phyloP scores from a whole-genome alignment of 2,888 invertebrate genomes.

The Phania funesta region DNA sequence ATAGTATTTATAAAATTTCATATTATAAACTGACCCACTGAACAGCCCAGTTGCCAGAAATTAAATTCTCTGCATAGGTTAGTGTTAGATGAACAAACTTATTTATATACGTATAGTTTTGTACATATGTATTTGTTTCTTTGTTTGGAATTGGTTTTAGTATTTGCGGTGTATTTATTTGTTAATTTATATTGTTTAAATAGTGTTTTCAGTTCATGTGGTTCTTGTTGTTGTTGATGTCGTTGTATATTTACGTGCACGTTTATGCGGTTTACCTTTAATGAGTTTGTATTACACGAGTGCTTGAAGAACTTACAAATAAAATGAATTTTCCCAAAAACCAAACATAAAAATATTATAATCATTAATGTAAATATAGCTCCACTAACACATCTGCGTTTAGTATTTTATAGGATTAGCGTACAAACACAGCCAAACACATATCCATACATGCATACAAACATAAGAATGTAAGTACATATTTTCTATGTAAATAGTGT shows the following conservation, averaged over 20 bases:
- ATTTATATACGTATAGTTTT: no score
- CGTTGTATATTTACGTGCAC: slow-evolving; percentile 51
- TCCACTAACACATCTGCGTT: neutral
- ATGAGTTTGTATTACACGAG: slow-evolving; percentile 64
- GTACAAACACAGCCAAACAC: no score
- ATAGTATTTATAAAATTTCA: no score
- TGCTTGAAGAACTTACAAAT: slow-evolving; percentile 56
- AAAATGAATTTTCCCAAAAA: slow-evolving; percentile 48
- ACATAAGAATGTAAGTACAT: no score
- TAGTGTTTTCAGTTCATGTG: slow-evolving; percentile 24
- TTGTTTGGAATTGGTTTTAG: slow-evolving; percentile 35
- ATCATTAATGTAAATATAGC: slow-evolving; percentile 56
- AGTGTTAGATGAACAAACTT: neutral
- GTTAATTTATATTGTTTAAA: slow-evolving; percentile 63
- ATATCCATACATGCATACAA: no score
- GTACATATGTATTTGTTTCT: neutral
- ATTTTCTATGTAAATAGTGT: no score
- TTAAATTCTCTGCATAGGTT: neutral
- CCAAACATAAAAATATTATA: slow-evolving; percentile 43
- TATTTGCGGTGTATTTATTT: slow-evolving; percentile 57
- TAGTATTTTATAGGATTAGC: neutral
- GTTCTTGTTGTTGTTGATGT: slow-evolving; percentile 7
- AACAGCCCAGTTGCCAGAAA: no score
- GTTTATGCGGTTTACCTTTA: slow-evolving; percentile 63
- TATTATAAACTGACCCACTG: no score